Conservation (phyloP, 2,888 invertebrate genomes). For the Epistrophe grossulariae region DNA sequence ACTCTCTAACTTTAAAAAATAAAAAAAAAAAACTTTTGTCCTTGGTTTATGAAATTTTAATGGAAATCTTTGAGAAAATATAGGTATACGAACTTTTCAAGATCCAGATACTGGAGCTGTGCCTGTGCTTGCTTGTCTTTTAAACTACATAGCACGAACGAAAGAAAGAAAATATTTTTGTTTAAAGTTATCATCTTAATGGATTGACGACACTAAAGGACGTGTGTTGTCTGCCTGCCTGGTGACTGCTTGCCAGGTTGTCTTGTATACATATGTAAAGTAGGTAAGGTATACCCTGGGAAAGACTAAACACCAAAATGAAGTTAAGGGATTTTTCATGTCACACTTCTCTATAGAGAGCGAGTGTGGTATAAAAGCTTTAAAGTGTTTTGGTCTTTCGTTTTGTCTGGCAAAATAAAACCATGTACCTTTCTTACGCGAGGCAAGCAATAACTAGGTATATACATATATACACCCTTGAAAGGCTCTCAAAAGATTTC, state of each 20-base stretch:
- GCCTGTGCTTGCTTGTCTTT: not conserved
- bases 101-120: not conserved
- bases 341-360: slow-evolving; percentile 30
- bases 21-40: slow-evolving; percentile 11
- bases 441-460: not conserved
- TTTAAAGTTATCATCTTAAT: slow-evolving; percentile 41
- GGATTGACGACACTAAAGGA: slow-evolving; percentile 52
- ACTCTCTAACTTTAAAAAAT: not conserved
- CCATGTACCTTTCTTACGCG: not conserved
- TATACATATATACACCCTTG: not conserved
- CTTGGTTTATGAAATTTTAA: slow-evolving; percentile 62
- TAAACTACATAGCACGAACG: not conserved
- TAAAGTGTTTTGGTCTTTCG: slow-evolving; percentile 23
- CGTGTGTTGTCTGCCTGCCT: slow-evolving; percentile 46
- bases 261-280: not conserved
- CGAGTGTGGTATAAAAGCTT: slow-evolving; percentile 24
- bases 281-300: not conserved
- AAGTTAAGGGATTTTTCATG: slow-evolving; percentile 53
- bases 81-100: slow-evolving; percentile 13
- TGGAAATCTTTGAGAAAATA: slow-evolving; percentile 39
- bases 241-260: not conserved
- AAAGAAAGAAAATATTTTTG: slow-evolving; percentile 20
- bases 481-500: slow-evolving; percentile 40
- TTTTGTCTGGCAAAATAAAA: slow-evolving; percentile 34
- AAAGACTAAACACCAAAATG: slow-evolving; percentile 26